Evolutionary conservation across 2,888 invertebrate genomes (phyloP).

Genomic region (Sipunculus nudus): DNA sequence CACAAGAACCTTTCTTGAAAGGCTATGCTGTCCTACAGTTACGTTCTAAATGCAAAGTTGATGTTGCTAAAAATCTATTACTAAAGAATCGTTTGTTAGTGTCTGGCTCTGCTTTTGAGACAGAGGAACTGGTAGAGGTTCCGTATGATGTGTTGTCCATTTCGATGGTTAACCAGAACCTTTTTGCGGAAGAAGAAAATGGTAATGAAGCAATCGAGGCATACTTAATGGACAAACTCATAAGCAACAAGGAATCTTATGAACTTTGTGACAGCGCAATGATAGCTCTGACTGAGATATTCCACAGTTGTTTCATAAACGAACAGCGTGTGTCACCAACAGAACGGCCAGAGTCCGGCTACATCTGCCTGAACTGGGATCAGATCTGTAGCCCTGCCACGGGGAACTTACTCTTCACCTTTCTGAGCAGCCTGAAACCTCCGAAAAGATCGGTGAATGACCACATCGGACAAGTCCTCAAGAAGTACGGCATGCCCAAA

Average conservation of each 20-base stretch:
- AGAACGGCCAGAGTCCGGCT: constrained; percentile 57
- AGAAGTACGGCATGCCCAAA: constrained; percentile 57
- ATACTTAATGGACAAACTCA: constrained; percentile 53
- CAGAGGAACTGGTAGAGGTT: constrained; percentile 47
- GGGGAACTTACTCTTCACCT: constrained; percentile 57
- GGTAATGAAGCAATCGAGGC: constrained; percentile 56
- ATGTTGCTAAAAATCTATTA: constrained; percentile 53
- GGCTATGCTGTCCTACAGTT: constrained; percentile 60
- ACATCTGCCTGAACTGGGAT: constrained; percentile 59
- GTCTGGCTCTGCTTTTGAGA: constrained; percentile 44
- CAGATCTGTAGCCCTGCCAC: constrained; percentile 51
- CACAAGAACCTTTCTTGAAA: too few relatives aligned
- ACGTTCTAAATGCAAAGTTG: constrained; percentile 56
- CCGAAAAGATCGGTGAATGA: constrained; percentile 58
- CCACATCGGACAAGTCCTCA: constrained; percentile 54
- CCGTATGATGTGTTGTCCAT: constrained; percentile 53
- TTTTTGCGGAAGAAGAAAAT: constrained; percentile 50
- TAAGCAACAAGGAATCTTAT: constrained; percentile 26
- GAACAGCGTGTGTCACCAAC: constrained; percentile 51
- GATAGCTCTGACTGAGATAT: constrained; percentile 61
- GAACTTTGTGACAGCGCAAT: constrained; percentile 51
- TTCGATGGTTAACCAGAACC: constrained; percentile 51
- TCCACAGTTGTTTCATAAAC: constrained; percentile 63
- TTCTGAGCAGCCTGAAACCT: constrained; percentile 54
- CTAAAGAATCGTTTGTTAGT: constrained; percentile 49